Evolutionary conservation across 2,797 vertebrate species (phyloP), one percentile per base, ranked within the genome.

Genomic region (Carduelis carduelis): DNA sequence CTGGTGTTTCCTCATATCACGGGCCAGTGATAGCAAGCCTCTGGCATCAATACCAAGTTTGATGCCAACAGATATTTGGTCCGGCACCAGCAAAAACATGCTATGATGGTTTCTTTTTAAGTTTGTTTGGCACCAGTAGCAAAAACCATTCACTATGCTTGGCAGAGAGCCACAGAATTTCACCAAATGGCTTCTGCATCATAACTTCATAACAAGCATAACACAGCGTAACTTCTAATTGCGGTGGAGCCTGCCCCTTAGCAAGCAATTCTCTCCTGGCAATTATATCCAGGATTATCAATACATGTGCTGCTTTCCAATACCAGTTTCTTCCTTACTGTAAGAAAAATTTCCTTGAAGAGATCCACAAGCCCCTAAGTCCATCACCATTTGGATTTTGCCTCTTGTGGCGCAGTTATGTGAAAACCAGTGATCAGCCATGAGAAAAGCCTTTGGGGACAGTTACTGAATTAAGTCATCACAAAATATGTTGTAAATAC

Each of bases 11-110:
- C 81, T 95, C 91, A 84, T 94, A 95, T 88, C 90, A 87, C 1
- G 39, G 95, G 87, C 95, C 93, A 96, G 96, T 95, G 96, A 96
- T 63, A 96, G 96, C 96, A 97, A 95, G 96, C 88, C 93, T 87
- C 92, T 95, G 94, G 95, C 96, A 96, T 39, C 95, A 97, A 95
- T 95, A 97, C 74, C 80, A 69, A 65, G 61, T 70, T 90, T 61
- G 93, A 72, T 74, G 59, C 95, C 95, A 95, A 90, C 56, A 95
- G 86, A 94, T 96, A 93, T 96, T 96, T 97, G 96, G 95, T 93
- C 94, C 88, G 81, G 83, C 88, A 97, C 93, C 96, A 97, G 92
- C 70, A 95, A 94, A 93, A 96, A 95, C 83, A 97, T 93, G 70
- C 66, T 84, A 76, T 66, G 93, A 93, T 93, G 96, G 80, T 94